Percentiles rank a stretch among this genome's conserved stretches.
Conservation (phyloP, 2,113 vertebrate genomes). For the Diphyllodes magnificus region DNA sequence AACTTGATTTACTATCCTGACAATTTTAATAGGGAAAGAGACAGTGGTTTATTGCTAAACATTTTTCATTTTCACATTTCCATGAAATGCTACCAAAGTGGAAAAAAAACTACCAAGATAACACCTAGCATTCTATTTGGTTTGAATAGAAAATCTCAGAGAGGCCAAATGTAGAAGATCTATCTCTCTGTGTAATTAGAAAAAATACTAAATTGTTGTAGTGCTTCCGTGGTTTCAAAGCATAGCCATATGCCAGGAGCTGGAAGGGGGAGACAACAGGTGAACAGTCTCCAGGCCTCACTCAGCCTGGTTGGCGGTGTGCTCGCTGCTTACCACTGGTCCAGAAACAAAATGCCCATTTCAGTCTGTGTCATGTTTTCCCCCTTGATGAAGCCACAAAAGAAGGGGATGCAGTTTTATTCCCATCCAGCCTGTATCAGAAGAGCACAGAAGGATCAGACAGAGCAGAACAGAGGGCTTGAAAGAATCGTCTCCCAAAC, state of each 20-base stretch:
- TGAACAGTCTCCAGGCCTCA: background rate
- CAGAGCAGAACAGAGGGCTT: background rate
- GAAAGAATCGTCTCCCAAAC: background rate
- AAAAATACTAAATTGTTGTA: background rate
- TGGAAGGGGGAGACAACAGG: background rate
- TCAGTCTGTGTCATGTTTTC: background rate
- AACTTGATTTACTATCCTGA: slow-evolving; percentile 58
- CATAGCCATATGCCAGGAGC: background rate
- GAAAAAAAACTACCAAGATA: background rate
- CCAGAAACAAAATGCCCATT: background rate
- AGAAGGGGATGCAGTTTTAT: background rate
- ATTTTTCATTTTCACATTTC: slow-evolving; percentile 41
- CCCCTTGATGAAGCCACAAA: background rate
- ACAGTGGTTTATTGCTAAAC: slow-evolving; percentile 13
- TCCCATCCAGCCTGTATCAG: background rate
- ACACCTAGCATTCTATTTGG: background rate
- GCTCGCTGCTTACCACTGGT: background rate
- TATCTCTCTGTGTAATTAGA: background rate
- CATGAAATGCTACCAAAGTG: slow-evolving; percentile 20
- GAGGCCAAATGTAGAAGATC: background rate
- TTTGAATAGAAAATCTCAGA: background rate
- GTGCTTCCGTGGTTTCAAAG: background rate
- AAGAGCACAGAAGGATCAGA: background rate
- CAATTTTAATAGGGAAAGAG: slow-evolving; percentile 57
- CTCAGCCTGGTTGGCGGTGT: rapidly evolving